Evolutionary conservation across 2,113 vertebrate genomes (phyloP).

Genomic region (Aythya baeri): DNA sequence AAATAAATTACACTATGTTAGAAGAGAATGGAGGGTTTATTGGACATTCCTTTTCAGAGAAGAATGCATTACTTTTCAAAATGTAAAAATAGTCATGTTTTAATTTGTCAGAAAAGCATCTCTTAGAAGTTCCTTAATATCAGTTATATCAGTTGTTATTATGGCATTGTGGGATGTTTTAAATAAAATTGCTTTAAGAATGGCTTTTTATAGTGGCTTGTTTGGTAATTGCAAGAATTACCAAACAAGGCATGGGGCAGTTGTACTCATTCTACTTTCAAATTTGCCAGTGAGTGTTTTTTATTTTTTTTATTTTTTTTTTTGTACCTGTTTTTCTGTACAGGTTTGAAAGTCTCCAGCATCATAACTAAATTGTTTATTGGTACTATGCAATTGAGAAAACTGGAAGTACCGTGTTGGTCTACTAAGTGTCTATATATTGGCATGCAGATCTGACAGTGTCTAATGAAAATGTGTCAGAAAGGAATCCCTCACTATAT

Average conservation of each 20-base stretch:
- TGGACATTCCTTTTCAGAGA: background rate
- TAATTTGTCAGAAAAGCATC: background rate
- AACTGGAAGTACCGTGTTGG: background rate
- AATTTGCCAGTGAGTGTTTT: background rate
- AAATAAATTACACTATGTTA: background rate
- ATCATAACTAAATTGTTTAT: background rate
- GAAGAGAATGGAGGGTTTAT: background rate
- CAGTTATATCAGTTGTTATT: background rate
- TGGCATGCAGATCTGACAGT: background rate
- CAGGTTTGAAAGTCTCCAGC: background rate
- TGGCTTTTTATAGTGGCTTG: background rate
- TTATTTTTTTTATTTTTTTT: no score
- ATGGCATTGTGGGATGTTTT: background rate
- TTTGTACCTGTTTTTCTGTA: background rate
- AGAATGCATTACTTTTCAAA: background rate
- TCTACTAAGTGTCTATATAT: background rate
- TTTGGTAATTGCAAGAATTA: background rate
- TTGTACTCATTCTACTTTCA: slow-evolving; percentile 26
- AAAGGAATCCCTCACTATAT: rapidly evolving
- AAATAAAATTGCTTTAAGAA: background rate
- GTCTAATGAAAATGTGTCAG: rapidly evolving
- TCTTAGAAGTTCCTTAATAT: background rate
- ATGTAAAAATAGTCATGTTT: background rate
- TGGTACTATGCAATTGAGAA: background rate
- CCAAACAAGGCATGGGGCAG: background rate